Conservation (phyloP, 2,113 vertebrate species). For the Elgaria multicarinata region DNA sequence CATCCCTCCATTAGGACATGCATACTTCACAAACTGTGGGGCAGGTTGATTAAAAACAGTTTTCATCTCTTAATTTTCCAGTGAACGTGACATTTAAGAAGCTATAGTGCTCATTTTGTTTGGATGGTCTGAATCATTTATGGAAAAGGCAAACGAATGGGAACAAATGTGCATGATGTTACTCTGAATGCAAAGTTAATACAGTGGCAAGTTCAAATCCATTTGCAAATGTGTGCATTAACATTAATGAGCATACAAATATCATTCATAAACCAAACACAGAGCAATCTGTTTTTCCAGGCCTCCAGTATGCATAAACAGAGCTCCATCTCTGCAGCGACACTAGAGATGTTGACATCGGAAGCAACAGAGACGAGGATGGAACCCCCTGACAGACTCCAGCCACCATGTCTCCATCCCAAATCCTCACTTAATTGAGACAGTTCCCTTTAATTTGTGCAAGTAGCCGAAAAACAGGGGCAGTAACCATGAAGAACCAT, state of each 20-base stretch:
- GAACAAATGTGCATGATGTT: not conserved
- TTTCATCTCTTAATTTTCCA: not conserved
- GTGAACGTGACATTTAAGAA: not conserved
- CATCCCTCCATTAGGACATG: not conserved
- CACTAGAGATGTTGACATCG: not conserved
- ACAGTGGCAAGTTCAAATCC: not conserved
- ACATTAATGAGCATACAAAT: not conserved
- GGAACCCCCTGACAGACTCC: not conserved
- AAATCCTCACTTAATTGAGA: accelerated
- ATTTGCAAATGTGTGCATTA: not conserved
- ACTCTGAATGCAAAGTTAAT: not conserved
- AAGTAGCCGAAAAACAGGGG: not conserved
- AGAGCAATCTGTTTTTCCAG: not conserved
- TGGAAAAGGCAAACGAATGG: not conserved
- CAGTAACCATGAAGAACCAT: constrained; percentile 16
- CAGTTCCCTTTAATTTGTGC: not conserved
- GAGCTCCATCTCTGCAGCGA: not conserved
- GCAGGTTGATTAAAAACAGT: not conserved
- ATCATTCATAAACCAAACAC: not conserved
- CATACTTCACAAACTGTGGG: not conserved
- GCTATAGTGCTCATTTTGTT: not conserved
- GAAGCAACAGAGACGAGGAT: not conserved
- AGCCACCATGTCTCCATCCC: constrained; percentile 10
- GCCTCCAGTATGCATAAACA: not conserved
- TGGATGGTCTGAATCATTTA: not conserved